Percentiles rank a stretch among this genome's conserved stretches.
These are phyloP conservation scores for Orchestes rusci DNA, from an alignment of 2,888 invertebrate genomes.

Conservation along the genomic window DNA sequence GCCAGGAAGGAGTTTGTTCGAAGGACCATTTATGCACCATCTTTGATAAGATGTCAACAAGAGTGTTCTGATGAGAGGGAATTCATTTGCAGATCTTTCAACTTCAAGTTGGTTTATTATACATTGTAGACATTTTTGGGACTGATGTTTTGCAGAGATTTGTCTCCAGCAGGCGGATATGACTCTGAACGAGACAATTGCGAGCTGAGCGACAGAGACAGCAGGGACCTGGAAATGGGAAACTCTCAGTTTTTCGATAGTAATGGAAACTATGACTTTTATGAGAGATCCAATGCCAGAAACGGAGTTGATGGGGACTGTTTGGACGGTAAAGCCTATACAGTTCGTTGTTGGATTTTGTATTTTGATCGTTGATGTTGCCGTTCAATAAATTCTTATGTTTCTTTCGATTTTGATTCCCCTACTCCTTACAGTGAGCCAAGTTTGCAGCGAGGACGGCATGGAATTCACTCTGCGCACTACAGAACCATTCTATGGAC, in stretches of 20 bases:
- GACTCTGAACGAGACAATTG: conserved; percentile 71
- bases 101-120: conserved; percentile 58
- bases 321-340: conserved; percentile 62
- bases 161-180: conserved; percentile 27
- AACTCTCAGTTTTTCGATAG: conserved; percentile 81
- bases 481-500: conserved; percentile 81
- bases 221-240: conserved; percentile 73
- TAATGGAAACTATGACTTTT: conserved; percentile 77
- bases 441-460: conserved; percentile 87
- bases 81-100: conserved; percentile 81
- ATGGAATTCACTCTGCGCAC: conserved; percentile 88
- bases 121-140: too few species aligned
- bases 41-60: conserved; percentile 73
- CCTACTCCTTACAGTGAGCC: conserved; percentile 57
- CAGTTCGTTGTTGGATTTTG: not conserved
- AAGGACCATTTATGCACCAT: conserved; percentile 64
- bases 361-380: conserved; percentile 5
- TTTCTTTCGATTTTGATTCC: not conserved
- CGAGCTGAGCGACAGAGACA: conserved; percentile 81
- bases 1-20: conserved; percentile 73
- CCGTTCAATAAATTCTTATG: not conserved
- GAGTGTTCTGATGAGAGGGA: conserved; percentile 77
- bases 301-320: conserved; percentile 68
- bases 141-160: too few species aligned
- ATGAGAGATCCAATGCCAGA: conserved; percentile 69